phyloP scores from a whole-genome alignment of 1,140 invertebrate species.

The Drosophila tsacasi region DNA sequence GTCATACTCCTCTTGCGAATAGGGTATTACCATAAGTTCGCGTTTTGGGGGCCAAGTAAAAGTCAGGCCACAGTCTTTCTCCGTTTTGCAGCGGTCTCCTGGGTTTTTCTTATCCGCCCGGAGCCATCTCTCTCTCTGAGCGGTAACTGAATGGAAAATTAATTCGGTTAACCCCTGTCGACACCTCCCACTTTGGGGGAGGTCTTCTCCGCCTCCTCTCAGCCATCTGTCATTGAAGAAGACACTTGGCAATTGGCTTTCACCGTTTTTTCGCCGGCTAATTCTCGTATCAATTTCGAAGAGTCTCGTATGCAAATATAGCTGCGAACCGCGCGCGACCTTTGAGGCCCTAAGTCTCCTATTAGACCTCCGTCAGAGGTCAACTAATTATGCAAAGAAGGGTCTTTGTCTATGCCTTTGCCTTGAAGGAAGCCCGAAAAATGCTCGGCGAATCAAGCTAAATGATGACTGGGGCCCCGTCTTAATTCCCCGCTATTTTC shows the following conservation, averaged over 20 bases:
- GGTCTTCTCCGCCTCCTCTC: constrained; percentile 34
- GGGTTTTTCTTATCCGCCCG: constrained; percentile 53
- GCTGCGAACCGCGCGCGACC: constrained; percentile 12
- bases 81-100: constrained; percentile 7
- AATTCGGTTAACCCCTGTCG: constrained; percentile 80
- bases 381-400: constrained; percentile 70
- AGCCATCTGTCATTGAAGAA: constrained; percentile 29
- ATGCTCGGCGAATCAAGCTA: constrained; percentile 22
- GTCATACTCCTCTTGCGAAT: not conserved
- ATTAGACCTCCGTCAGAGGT: constrained; percentile 11
- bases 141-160: constrained; percentile 72
- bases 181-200: constrained; percentile 65
- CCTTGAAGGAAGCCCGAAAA: constrained; percentile 55
- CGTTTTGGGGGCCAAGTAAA: constrained; percentile 19
- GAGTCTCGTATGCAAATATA: constrained; percentile 25
- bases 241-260: constrained; percentile 49
- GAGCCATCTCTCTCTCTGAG: constrained; percentile 55
- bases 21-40: constrained; percentile 18
- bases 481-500: constrained; percentile 16
- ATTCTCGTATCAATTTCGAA: constrained; percentile 40
- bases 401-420: constrained; percentile 8
- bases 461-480: constrained; percentile 32
- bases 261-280: constrained; percentile 22
- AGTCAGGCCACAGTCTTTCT: constrained; percentile 53
- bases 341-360: constrained; percentile 10